These are phyloP conservation scores for Tubiluchus corallicola DNA, from an alignment of 2,888 invertebrate species.

Conservation along the genomic window DNA sequence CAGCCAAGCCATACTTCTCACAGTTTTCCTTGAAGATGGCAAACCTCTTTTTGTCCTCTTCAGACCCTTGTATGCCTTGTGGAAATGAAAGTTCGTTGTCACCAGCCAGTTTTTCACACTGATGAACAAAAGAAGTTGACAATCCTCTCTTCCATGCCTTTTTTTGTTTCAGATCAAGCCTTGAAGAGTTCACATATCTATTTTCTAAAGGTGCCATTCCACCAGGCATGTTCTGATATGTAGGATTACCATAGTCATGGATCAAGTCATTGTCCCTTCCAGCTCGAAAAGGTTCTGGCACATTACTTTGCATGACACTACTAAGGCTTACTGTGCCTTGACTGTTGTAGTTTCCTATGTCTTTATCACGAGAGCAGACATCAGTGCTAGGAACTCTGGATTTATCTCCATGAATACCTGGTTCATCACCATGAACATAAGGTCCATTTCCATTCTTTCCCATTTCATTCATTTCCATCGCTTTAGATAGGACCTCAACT, in stretches of 20 bases:
- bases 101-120: conserved; percentile 39
- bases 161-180: too few relatives aligned
- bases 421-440: not conserved
- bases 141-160: not conserved
- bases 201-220: conserved; percentile 48
- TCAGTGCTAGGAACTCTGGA: not conserved
- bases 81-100: conserved; percentile 27
- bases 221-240: conserved; percentile 52
- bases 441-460: not conserved
- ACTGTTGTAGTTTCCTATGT: conserved; percentile 39
- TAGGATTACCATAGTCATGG: conserved; percentile 29
- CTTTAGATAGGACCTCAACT: not conserved
- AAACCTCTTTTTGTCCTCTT: conserved; percentile 19
- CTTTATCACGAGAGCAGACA: not conserved
- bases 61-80: conserved; percentile 24
- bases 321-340: conserved; percentile 44
- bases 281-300: conserved; percentile 40
- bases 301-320: conserved; percentile 53
- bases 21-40: conserved; percentile 24
- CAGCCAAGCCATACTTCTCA: conserved; percentile 17
- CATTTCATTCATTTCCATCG: not conserved
- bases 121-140: not conserved
- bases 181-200: conserved; percentile 34
- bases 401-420: not conserved
- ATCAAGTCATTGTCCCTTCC: too few relatives aligned